phyloP scores from a whole-genome alignment of 2,797 vertebrate species.

The Geotrypetes seraphini region DNA sequence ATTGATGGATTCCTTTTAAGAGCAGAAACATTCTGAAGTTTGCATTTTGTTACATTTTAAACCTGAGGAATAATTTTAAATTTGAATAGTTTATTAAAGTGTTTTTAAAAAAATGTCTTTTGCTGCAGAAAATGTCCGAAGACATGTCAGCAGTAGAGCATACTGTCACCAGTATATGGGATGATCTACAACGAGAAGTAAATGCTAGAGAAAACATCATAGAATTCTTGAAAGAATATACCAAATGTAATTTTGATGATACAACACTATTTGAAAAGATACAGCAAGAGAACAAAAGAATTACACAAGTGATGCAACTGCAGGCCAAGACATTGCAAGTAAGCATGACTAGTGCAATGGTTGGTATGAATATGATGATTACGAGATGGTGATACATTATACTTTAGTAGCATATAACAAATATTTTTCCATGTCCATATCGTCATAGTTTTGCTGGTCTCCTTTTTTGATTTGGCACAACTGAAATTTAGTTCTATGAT shows the following conservation, averaged over 20 bases:
- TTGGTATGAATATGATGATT: too few relatives aligned
- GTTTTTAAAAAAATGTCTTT: too few relatives aligned
- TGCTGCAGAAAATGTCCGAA: constrained; percentile 51
- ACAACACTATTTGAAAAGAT: constrained; percentile 34
- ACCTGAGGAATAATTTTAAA: too few relatives aligned
- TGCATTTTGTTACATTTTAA: too few relatives aligned
- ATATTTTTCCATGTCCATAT: background rate
- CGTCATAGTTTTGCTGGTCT: background rate
- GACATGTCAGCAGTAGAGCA: constrained; percentile 44
- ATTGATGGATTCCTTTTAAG: too few relatives aligned
- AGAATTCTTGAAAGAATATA: constrained; percentile 34
- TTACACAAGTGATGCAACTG: constrained; percentile 29
- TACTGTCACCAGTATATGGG: constrained; percentile 26
- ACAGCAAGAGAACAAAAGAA: constrained; percentile 33
- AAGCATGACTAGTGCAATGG: constrained; percentile 23
- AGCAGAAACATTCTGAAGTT: too few relatives aligned
- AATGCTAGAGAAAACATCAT: constrained; percentile 23
- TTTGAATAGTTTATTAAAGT: too few relatives aligned
- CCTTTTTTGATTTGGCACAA: constrained; percentile 10
- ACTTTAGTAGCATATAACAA: background rate
- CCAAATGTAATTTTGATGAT: constrained; percentile 16
- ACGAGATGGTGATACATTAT: background rate
- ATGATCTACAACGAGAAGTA: constrained; percentile 39
- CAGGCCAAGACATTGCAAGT: constrained; percentile 36
- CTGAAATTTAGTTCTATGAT: too few relatives aligned